Percentiles rank a stretch among this genome's conserved stretches.
phyloP scores from a whole-genome alignment of 2,888 invertebrate species.

The Aquatica leii region DNA sequence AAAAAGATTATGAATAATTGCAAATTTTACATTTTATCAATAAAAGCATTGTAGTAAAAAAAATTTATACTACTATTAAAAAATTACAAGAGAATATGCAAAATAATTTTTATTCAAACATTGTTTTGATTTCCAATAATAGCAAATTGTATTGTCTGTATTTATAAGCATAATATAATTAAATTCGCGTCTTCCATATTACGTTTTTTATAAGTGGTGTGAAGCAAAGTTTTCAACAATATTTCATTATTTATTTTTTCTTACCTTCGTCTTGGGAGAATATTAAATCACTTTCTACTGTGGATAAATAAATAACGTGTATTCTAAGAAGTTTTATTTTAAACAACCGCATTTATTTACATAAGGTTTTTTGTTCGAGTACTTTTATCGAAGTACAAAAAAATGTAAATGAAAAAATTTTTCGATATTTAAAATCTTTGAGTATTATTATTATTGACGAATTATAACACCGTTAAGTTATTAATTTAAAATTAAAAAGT shows the following conservation, averaged over 20 bases:
- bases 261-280: constrained; percentile 12
- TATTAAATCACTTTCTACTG: background rate
- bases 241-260: constrained; percentile 17
- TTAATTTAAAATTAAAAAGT: background rate
- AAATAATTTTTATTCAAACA: background rate
- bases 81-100: background rate
- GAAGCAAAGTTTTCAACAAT: constrained; percentile 13
- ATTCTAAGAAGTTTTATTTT: background rate
- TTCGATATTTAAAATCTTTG: no score
- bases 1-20: no score
- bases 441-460: background rate
- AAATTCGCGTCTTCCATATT: constrained; percentile 14
- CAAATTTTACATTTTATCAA: no score
- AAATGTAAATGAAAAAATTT: no score
- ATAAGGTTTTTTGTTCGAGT: background rate
- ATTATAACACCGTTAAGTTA: background rate
- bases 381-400: background rate
- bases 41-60: no score
- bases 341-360: background rate
- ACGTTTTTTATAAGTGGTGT: constrained; percentile 5
- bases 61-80: constrained; percentile 1
- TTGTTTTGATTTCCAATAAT: constrained; percentile 11
- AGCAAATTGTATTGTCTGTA: constrained; percentile 2
- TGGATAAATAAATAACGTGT: background rate
- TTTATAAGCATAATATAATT: constrained; percentile 14